Conservation (phyloP, 1,140 invertebrate genomes). For the Drosophila suzukii region DNA sequence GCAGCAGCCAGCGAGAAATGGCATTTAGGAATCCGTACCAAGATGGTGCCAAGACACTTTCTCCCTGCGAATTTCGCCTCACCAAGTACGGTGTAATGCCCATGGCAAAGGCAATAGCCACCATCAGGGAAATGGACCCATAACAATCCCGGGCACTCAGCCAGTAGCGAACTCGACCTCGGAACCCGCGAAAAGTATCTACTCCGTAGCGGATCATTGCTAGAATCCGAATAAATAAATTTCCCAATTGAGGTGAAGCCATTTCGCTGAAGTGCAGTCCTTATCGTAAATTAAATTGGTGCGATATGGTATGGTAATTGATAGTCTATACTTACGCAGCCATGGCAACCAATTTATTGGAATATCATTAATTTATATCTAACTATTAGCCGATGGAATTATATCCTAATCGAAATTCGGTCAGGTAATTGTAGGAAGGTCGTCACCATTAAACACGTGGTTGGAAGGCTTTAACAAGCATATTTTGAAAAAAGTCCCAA, state of each 20-base stretch:
- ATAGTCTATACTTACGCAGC: not conserved
- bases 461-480: not conserved
- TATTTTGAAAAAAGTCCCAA: not conserved
- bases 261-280: slow-evolving; percentile 7
- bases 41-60: slow-evolving; percentile 36
- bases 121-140: slow-evolving; percentile 41
- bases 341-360: slow-evolving; percentile 18
- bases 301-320: slow-evolving; percentile 14
- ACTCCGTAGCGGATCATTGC: slow-evolving; percentile 27
- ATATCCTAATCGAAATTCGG: not conserved
- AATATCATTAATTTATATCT: slow-evolving; percentile 18
- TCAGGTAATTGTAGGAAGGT: not conserved
- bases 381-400: not conserved
- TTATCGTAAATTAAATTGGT: slow-evolving; percentile 44
- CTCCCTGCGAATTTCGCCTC: slow-evolving; percentile 1
- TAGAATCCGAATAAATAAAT: slow-evolving; percentile 23
- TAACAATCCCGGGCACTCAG: slow-evolving; percentile 51
- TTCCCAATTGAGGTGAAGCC: slow-evolving; percentile 28
- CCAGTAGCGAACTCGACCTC: slow-evolving; percentile 10
- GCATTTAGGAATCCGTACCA: slow-evolving; percentile 61
- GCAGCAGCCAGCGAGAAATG: slow-evolving; percentile 56
- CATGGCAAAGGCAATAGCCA: slow-evolving; percentile 36
- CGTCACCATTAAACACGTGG: not conserved
- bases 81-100: slow-evolving; percentile 58
- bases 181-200: not conserved